A percentile compares a stretch with the other conserved stretches of the same genome.
Conservation (phyloP, 2,888 invertebrate genomes). For the Phania funesta region DNA sequence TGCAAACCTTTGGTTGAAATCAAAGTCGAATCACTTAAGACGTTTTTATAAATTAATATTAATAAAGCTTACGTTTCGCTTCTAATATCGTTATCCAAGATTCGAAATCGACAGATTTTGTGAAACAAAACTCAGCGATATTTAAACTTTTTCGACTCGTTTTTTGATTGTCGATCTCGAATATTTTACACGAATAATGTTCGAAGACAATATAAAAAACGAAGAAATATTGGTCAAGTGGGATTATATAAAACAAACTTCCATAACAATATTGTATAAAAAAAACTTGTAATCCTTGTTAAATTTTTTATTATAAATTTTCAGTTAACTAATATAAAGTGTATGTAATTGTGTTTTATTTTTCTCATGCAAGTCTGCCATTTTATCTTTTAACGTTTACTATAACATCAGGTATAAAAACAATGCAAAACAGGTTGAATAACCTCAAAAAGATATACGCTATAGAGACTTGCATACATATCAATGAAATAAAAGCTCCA, state of each 20-base stretch:
- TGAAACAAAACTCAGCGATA: no score
- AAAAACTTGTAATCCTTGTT: conserved; percentile 9
- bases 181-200: not conserved
- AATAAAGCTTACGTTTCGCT: no score
- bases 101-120: no score
- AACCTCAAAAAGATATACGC: conserved; percentile 58
- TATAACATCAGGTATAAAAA: conserved; percentile 40
- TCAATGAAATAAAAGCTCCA: conserved; percentile 35
- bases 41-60: no score
- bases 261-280: not conserved
- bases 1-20: no score
- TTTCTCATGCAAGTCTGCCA: conserved; percentile 32
- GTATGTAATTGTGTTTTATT: conserved; percentile 17
- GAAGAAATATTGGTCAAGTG: no score
- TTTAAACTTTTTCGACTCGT: no score
- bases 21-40: no score
- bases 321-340: not conserved
- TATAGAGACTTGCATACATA: conserved; percentile 30
- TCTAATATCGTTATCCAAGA: no score
- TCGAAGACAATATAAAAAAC: no score
- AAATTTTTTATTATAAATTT: not conserved
- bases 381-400: conserved; percentile 47
- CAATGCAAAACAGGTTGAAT: conserved; percentile 63
- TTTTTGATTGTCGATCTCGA: no score
- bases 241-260: no score